phyloP scores from a whole-genome alignment of 2,113 vertebrate species.

The Myxocyprinus asiaticus region DNA sequence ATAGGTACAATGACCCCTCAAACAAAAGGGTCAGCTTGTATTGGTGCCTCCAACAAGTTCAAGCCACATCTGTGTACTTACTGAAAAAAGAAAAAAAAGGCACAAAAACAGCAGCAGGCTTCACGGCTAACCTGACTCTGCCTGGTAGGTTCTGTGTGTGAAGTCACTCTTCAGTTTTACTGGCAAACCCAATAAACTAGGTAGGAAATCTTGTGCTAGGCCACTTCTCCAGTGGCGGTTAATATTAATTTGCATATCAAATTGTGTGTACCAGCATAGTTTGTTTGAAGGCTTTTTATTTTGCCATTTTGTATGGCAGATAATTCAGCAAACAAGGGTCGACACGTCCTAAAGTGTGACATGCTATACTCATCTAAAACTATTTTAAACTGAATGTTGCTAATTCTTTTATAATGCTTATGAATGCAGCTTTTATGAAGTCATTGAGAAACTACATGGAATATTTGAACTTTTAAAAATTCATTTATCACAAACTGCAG shows the following conservation, averaged over 20 bases:
- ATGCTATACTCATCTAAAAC: too few species aligned
- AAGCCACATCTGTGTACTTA: slow-evolving; percentile 11
- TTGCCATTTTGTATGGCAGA: not conserved
- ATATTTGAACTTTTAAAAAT: too few species aligned
- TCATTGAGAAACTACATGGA: too few species aligned
- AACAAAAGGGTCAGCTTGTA: slow-evolving; percentile 25
- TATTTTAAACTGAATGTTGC: too few species aligned
- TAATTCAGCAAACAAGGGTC: not conserved
- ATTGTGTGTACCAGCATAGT: not conserved
- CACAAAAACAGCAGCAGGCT: slow-evolving; percentile 1
- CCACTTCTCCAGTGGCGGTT: not conserved
- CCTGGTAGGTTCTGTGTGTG: not conserved
- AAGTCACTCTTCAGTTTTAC: not conserved
- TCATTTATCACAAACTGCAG: too few species aligned
- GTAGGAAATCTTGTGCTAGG: not conserved
- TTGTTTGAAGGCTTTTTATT: not conserved
- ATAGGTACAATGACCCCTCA: slow-evolving; percentile 17
- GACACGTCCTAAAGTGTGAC: too few species aligned
- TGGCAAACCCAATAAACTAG: not conserved
- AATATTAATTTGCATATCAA: not conserved
- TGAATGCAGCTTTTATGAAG: too few species aligned
- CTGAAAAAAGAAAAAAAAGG: slow-evolving; percentile 7
- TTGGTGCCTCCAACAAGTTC: slow-evolving; percentile 11
- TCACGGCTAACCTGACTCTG: not conserved
- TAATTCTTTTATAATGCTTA: too few species aligned